Conservation (phyloP, 2,113 vertebrate species). For the Thryonomys swinderianus region DNA sequence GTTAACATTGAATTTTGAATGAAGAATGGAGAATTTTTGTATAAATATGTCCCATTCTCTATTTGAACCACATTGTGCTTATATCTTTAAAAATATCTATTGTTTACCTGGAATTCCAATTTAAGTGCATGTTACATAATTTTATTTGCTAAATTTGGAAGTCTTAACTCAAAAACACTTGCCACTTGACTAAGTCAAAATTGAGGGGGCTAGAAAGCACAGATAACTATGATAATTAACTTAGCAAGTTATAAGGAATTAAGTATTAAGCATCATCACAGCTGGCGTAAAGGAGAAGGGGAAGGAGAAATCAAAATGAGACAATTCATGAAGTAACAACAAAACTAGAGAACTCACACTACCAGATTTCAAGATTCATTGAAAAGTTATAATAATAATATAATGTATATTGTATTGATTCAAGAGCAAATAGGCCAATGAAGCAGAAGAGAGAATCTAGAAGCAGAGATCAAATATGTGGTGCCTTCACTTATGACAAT, state of each 20-base stretch:
- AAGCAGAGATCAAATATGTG: neutral
- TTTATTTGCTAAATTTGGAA: conserved; percentile 28
- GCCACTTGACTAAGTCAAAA: neutral
- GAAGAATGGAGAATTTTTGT: neutral
- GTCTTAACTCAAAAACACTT: neutral
- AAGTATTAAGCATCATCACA: neutral
- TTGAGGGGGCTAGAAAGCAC: neutral
- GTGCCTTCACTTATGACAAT: neutral
- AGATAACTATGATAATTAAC: neutral
- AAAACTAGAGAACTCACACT: neutral
- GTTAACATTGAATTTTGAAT: conserved; percentile 13
- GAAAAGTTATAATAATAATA: neutral
- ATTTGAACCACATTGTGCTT: neutral
- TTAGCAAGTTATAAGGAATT: neutral
- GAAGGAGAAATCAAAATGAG: neutral
- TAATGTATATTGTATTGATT: neutral
- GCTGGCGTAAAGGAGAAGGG: neutral
- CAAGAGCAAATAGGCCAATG: neutral
- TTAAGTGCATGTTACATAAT: neutral
- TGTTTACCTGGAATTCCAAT: conserved; percentile 23
- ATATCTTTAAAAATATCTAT: neutral
- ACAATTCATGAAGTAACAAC: neutral
- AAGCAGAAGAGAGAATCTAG: neutral
- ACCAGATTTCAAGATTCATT: neutral
- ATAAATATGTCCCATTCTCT: neutral